Percentiles rank a stretch among this genome's conserved stretches.
phyloP scores from a whole-genome alignment of 30 jellyfish, hydroid and myxozoan genomes.

The Clytia hemisphaerica region DNA sequence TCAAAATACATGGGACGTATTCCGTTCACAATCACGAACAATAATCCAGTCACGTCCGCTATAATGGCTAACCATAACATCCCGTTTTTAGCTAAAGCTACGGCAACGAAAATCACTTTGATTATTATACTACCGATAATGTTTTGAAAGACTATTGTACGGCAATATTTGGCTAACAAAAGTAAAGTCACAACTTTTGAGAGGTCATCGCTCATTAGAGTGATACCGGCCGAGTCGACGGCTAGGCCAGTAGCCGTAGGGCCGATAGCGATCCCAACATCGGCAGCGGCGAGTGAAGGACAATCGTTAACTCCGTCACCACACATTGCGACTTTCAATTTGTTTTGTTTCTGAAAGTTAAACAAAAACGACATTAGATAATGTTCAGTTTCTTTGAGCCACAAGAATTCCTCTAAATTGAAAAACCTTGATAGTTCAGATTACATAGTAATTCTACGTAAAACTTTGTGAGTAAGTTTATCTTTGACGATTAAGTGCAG shows the following conservation, averaged over 20 bases:
- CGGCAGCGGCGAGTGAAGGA: constrained; percentile 93
- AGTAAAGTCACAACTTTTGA: constrained; percentile 50
- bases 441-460: not conserved
- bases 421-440: not conserved
- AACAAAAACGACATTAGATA: no score
- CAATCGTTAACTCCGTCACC: constrained; percentile 97
- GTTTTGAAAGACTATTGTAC: constrained; percentile 59
- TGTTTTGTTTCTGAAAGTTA: no score
- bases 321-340: constrained; percentile 70
- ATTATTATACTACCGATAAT: constrained; percentile 43
- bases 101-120: constrained; percentile 48
- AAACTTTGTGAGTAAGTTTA: not conserved
- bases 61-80: constrained; percentile 74
- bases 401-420: not conserved
- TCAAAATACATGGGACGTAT: constrained; percentile 67
- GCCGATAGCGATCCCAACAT: constrained; percentile 95
- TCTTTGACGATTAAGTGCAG: no score
- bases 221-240: constrained; percentile 80
- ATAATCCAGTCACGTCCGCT: constrained; percentile 76
- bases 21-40: constrained; percentile 69
- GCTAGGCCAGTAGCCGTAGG: constrained; percentile 90
- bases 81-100: constrained; percentile 45
- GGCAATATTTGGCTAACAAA: constrained; percentile 44
- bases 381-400: no score
- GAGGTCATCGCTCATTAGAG: constrained; percentile 77